phyloP scores from a whole-genome alignment of 2,888 invertebrate genomes.

The Diplolepis rosae region DNA sequence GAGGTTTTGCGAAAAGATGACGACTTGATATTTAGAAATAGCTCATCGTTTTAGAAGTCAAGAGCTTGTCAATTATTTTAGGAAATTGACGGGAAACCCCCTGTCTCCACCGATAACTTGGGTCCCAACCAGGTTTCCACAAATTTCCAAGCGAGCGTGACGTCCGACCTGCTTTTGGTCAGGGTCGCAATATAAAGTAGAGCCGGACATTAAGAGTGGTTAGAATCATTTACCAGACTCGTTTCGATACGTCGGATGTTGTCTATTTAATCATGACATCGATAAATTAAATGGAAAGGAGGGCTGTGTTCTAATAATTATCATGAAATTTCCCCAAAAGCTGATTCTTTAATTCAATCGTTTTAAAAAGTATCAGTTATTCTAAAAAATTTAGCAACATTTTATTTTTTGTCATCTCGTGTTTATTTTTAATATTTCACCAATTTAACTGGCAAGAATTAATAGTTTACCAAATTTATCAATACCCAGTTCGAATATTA shows the following conservation, averaged over 20 bases:
- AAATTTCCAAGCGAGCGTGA: conserved; percentile 53
- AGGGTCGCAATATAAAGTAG: conserved; percentile 26
- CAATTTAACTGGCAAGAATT: too few species aligned
- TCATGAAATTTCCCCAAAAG: background rate
- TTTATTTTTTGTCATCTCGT: too few species aligned
- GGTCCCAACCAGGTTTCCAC: conserved; percentile 35
- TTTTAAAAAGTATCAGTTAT: background rate
- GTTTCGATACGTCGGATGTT: conserved; percentile 19
- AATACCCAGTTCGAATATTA: too few species aligned
- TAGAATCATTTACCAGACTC: conserved; percentile 12
- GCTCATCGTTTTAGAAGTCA: background rate
- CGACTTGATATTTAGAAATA: background rate
- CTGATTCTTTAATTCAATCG: background rate
- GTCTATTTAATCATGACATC: conserved; percentile 16
- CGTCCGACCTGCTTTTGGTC: conserved; percentile 42
- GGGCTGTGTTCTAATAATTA: conserved; percentile 7
- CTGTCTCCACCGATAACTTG: background rate
- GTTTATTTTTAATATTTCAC: too few species aligned
- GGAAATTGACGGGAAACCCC: background rate
- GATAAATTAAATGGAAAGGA: background rate
- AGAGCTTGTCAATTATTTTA: background rate
- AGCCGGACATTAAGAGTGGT: conserved; percentile 21
- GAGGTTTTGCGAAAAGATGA: background rate
- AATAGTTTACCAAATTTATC: too few species aligned
- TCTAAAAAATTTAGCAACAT: too few species aligned